Evolutionary conservation across 1,140 invertebrate genomes (phyloP).

Genomic region (Parapsyche elsis): DNA sequence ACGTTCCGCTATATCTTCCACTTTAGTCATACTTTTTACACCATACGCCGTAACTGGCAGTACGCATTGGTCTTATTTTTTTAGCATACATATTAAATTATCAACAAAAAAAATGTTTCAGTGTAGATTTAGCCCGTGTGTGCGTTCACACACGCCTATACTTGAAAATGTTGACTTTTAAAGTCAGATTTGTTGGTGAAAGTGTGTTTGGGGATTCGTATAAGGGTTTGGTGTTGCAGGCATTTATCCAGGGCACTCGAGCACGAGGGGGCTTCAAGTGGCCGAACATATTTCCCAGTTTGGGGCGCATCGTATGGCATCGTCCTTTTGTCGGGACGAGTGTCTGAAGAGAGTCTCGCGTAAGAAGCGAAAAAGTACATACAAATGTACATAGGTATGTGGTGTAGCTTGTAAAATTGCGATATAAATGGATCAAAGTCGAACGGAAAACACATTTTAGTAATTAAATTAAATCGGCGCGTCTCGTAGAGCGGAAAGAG

Average conservation of each 20-base stretch:
- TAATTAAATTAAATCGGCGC: background rate
- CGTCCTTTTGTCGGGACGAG: constrained; percentile 3
- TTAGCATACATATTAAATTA: too few species aligned
- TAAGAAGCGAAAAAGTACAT: too few species aligned
- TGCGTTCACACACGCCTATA: background rate
- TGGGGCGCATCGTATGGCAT: background rate
- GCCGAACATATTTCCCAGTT: constrained; percentile 39
- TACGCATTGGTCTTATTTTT: too few species aligned
- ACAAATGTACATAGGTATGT: too few species aligned
- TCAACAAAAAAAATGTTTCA: too few species aligned
- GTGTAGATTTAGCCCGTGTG: too few species aligned
- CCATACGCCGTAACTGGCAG: too few species aligned
- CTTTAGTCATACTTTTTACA: too few species aligned
- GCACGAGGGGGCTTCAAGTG: constrained; percentile 41
- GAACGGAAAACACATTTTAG: too few species aligned
- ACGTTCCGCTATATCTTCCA: too few species aligned
- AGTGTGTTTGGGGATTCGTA: background rate
- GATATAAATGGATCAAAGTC: too few species aligned
- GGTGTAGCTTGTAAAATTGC: too few species aligned
- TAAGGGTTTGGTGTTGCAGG: background rate
- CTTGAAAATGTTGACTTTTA: background rate
- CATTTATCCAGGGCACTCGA: constrained; percentile 30
- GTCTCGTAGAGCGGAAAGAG: background rate
- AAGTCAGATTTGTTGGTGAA: constrained; percentile 4
- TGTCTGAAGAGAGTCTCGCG: background rate